A percentile compares a stretch with the other conserved stretches of the same genome.
These are phyloP conservation scores for Thalassaphorura encarpata DNA, from an alignment of 1,140 invertebrate species.

Conservation along the genomic window DNA sequence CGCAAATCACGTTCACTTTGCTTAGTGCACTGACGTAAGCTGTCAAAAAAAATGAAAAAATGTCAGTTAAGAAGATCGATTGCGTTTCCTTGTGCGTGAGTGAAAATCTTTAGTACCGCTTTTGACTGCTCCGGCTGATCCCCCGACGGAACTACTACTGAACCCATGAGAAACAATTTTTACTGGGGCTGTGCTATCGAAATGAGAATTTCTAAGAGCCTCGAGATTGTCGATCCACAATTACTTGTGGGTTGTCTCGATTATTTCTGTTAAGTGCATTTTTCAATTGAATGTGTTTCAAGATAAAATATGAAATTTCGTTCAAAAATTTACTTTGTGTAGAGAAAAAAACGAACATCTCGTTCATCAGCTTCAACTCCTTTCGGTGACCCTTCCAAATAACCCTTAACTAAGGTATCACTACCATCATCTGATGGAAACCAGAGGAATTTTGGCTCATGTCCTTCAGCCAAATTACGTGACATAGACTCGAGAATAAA, in stretches of 20 bases:
- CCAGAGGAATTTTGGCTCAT: too few relatives aligned
- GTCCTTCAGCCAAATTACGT: too few relatives aligned
- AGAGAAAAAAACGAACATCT: constrained; percentile 16
- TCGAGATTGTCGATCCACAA: background rate
- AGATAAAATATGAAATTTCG: too few relatives aligned
- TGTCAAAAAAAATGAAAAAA: too few relatives aligned
- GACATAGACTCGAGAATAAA: too few relatives aligned
- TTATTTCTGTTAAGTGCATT: too few relatives aligned
- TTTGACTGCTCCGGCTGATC: background rate
- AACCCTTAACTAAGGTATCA: too few relatives aligned
- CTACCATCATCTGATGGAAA: too few relatives aligned
- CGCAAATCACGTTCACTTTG: constrained; percentile 14
- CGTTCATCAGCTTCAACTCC: constrained; percentile 10
- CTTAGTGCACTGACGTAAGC: background rate
- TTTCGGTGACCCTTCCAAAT: too few relatives aligned
- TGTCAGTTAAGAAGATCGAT: too few relatives aligned
- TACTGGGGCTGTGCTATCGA: constrained; percentile 6
- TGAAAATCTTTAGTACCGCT: background rate
- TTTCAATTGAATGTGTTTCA: too few relatives aligned
- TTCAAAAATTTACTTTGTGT: constrained; percentile 7
- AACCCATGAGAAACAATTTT: constrained; percentile 23
- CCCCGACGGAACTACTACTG: background rate
- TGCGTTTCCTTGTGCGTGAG: background rate
- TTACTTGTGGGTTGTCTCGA: background rate
- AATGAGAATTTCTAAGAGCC: constrained; percentile 8